Percentiles rank a stretch among this genome's conserved stretches.
These are phyloP conservation scores for Nezara viridula DNA, from an alignment of 2,888 invertebrate genomes.

Conservation along the genomic window DNA sequence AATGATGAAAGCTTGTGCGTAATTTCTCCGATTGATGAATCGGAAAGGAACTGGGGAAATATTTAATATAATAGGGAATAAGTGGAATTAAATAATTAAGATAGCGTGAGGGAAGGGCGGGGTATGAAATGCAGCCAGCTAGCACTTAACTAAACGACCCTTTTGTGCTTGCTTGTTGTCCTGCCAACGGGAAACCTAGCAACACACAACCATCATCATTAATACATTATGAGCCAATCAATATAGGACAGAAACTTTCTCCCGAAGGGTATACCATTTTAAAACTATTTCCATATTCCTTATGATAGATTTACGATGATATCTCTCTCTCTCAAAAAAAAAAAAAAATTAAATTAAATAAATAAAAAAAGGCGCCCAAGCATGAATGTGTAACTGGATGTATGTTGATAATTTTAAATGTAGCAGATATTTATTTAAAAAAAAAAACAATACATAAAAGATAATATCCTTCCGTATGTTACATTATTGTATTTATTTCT, in stretches of 20 bases:
- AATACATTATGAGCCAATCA: constrained; percentile 46
- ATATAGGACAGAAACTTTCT: constrained; percentile 46
- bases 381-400: too few relatives aligned
- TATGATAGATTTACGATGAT: not conserved
- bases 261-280: not conserved
- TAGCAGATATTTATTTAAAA: too few relatives aligned
- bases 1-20: not conserved
- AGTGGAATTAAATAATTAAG: constrained; percentile 51
- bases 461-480: too few relatives aligned
- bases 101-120: constrained; percentile 21
- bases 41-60: not conserved
- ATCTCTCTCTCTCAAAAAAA: too few relatives aligned
- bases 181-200: constrained; percentile 42
- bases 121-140: constrained; percentile 36
- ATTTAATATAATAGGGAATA: constrained; percentile 25
- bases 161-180: constrained; percentile 38
- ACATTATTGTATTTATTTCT: too few relatives aligned
- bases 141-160: constrained; percentile 48
- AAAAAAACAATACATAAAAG: too few relatives aligned
- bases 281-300: not conserved
- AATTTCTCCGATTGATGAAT: constrained; percentile 19
- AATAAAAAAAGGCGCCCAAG: too few relatives aligned
- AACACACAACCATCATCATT: constrained; percentile 36
- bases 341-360: too few relatives aligned
- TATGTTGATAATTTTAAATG: too few relatives aligned